Conservation (phyloP, 2,797 vertebrate species). For the Enteromius treurensis region DNA sequence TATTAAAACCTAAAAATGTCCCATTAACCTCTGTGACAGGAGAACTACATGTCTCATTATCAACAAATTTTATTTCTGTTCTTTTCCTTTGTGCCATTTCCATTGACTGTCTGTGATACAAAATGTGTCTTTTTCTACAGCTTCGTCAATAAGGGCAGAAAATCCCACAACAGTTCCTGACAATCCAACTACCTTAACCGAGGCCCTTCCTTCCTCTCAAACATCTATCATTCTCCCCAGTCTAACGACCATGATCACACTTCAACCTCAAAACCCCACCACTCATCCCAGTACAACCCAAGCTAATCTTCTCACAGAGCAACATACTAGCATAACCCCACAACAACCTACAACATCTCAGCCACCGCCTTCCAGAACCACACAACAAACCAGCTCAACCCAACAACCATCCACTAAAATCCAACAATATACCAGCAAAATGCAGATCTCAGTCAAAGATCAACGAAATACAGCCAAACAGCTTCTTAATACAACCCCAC, state of each 20-base stretch:
- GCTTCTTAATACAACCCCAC: neutral
- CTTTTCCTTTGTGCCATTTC: neutral
- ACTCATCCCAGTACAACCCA: constrained; percentile 16
- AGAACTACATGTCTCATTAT: constrained; percentile 1
- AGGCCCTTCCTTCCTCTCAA: constrained; percentile 21
- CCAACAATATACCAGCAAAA: constrained; percentile 20
- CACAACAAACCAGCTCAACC: constrained; percentile 18
- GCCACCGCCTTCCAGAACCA: constrained; percentile 12
- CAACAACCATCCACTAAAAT: constrained; percentile 2
- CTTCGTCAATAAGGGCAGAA: constrained; percentile 45
- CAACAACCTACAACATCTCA: neutral
- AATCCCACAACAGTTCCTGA: constrained; percentile 42
- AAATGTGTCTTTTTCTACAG: constrained; percentile 41
- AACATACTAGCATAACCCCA: neutral
- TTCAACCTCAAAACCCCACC: neutral
- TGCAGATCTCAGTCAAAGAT: constrained; percentile 40
- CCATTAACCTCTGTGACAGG: neutral
- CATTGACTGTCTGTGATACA: neutral
- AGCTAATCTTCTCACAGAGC: neutral
- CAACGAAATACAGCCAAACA: constrained; percentile 18
- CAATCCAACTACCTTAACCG: constrained; percentile 31
- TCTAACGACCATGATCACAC: constrained; percentile 28
- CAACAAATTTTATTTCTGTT: neutral
- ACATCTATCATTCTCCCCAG: constrained; percentile 7
- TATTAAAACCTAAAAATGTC: constrained; percentile 2